These are phyloP conservation scores for Silurus meridionalis DNA, from an alignment of 2,113 vertebrate genomes.

Conservation along the genomic window DNA sequence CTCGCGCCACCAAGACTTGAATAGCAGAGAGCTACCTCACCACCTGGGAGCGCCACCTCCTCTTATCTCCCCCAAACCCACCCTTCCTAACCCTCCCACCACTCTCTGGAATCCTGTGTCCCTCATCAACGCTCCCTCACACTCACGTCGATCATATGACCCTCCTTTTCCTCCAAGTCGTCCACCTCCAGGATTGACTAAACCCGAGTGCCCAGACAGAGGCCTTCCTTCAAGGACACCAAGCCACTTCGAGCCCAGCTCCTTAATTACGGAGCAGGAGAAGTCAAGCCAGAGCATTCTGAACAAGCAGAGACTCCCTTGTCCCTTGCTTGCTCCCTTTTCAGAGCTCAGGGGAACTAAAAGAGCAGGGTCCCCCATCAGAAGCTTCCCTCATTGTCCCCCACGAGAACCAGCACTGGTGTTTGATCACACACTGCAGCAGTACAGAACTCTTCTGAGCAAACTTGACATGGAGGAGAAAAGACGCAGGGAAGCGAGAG, in stretches of 20 bases:
- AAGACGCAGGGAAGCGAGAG: slow-evolving; percentile 85
- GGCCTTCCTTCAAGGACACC: slow-evolving; percentile 70
- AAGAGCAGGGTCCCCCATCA: slow-evolving; percentile 69
- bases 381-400: slow-evolving; percentile 54
- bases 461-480: slow-evolving; percentile 95
- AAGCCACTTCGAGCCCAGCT: slow-evolving; percentile 72
- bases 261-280: slow-evolving; percentile 88
- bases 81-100: slow-evolving; percentile 76
- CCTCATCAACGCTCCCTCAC: slow-evolving; percentile 81
- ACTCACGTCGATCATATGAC: slow-evolving; percentile 78
- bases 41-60: slow-evolving; percentile 91
- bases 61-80: slow-evolving; percentile 91
- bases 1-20: slow-evolving; percentile 78
- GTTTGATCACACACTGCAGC: slow-evolving; percentile 90
- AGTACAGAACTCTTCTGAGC: slow-evolving; percentile 89
- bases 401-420: slow-evolving; percentile 77
- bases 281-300: slow-evolving; percentile 85
- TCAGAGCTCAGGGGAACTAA: slow-evolving; percentile 68
- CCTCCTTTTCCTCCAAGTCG: slow-evolving; percentile 72
- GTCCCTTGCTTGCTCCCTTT: slow-evolving; percentile 75
- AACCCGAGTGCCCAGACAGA: slow-evolving; percentile 77
- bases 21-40: slow-evolving; percentile 77
- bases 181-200: slow-evolving; percentile 73
- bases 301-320: slow-evolving; percentile 81
- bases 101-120: slow-evolving; percentile 92